Evolutionary conservation across 2,113 vertebrate genomes (phyloP), one percentile per base, ranked within the genome.

Genomic region (Thamnaconus septentrionalis): DNA sequence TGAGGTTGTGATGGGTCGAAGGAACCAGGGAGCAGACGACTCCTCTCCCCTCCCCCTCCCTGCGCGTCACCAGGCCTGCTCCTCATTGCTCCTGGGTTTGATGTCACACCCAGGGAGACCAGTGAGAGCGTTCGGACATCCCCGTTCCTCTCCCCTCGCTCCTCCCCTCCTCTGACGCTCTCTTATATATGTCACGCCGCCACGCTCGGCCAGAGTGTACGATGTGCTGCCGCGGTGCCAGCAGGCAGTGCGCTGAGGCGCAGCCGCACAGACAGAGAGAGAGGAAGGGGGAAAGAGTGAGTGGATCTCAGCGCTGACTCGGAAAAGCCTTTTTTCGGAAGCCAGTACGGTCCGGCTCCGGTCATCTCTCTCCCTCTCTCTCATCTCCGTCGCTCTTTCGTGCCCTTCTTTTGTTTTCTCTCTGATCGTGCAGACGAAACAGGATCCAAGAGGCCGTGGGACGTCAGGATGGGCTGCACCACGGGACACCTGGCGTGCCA

Each of bases 401-500:
- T 66, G 6, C 40, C 66, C 76, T 43, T 52, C 41, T 73, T 48
- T 65, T 50, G 10, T 4, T 50, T 47, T 71, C 31, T 47, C n/a
- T 74, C 48, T 66, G 44, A 76, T 44, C 73, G 61, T 73, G 65
- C 64, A 77, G 72, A 62, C 77, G 59, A 66, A 60, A 70, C 66
- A 46, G 71, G 60, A 77, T 62, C 59, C 10, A 31, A 5, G 42
- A 39, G 41, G 64, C 64, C 61, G 70, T 44, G 59, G 40, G 63
- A 31, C 52, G 11, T 78, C 49, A 91, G 88, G 85, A 96, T 95
- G 93, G 94, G 94, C 76, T 95, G 94, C 71, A 92, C 92, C 56
- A 90, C 93, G 8, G 93, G 93, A 75, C 93, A 93, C 5, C 88
- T 94, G 69, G 91, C 93, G 63, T 95, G 94, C 85, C 92, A 94